Evolutionary conservation across 2,797 vertebrate genomes (phyloP).

Genomic region (Onychomys leucogaster): DNA sequence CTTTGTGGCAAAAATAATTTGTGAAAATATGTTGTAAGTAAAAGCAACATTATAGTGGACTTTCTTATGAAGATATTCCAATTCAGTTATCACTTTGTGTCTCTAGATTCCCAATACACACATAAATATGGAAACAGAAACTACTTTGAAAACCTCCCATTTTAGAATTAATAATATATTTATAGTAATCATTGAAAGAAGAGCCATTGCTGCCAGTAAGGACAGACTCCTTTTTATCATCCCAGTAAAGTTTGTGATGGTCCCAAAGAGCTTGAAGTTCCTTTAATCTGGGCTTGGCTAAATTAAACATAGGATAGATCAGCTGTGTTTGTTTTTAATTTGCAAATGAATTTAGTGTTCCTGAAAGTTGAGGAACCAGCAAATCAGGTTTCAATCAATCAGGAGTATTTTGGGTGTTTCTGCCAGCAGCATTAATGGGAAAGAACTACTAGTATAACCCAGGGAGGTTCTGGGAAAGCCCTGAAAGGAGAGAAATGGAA

Average conservation of each 20-base stretch:
- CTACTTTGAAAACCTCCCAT: background rate
- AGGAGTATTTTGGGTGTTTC: slow-evolving; percentile 62
- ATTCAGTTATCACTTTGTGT: background rate
- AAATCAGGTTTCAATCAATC: slow-evolving; percentile 61
- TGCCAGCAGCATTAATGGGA: slow-evolving; percentile 69
- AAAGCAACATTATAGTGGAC: background rate
- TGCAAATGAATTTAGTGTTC: slow-evolving; percentile 83
- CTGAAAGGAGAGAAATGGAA: background rate
- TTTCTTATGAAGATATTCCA: background rate
- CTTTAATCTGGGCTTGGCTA: slow-evolving; percentile 74
- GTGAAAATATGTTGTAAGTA: background rate
- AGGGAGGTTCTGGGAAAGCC: slow-evolving; percentile 24
- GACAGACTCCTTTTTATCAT: slow-evolving; percentile 43
- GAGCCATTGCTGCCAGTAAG: background rate
- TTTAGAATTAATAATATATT: slow-evolving; percentile 48
- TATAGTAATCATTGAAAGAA: slow-evolving; percentile 26
- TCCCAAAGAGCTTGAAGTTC: slow-evolving; percentile 60
- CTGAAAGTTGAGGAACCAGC: slow-evolving; percentile 53
- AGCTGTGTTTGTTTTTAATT: slow-evolving; percentile 85
- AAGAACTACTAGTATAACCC: slow-evolving; percentile 64
- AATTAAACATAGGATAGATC: slow-evolving; percentile 79
- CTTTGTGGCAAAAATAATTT: background rate
- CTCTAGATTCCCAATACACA: background rate
- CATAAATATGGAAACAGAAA: background rate
- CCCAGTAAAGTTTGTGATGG: slow-evolving; percentile 56